Base-by-base conservation (phyloP, 2,113 vertebrate genomes). In the Zingel zingel region DNA sequence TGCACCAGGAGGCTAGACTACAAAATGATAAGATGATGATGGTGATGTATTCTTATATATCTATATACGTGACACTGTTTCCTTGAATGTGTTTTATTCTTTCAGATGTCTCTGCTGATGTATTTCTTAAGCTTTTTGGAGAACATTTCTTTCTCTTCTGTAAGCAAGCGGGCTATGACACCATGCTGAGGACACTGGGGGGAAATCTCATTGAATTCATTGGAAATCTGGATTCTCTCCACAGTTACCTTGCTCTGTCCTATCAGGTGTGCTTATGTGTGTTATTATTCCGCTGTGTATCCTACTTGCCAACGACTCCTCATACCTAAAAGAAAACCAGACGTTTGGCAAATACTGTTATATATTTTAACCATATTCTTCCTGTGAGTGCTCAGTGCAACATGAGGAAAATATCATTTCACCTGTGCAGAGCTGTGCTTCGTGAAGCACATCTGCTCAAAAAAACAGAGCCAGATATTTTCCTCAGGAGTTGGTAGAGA, bases 141-240 rank as follows among this genome's bases (percentile, higher is more conserved):
- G 93, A 95, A 68, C 91, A 96, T 74, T 97, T 97, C 91, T 97
- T 97, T 81, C 88, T 68, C 14, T 97, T 97, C 88, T 97, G 96
- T 74, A 97, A 97, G 91, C 86, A 93, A 88, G 96, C 96, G 2
- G 96, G 96, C 33, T 97, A 96, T 15, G 96, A 97, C 86, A 81
- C 91, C 76, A 97, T 97, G 96, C 86, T 97, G 54, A 80, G 92
- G 45, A 96, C 96, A 0, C 91, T 97, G 61, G 96, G 96, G 48
- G 96, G 96, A 50, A 95, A 94, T 71, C 94, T 97, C 33, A 76
- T 82, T 0, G 96, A 96, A 57, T 97, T 97, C 77, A 96, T 96
- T 16, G 96, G 96, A 79, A 97, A 97, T 78, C 92, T 97, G 16
- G 96, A 97, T 12, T 93, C 96, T 14, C 95, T 97, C 14, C 96